phyloP scores from a whole-genome alignment of 1,140 invertebrate genomes.

The Leptoteleia sp. region DNA sequence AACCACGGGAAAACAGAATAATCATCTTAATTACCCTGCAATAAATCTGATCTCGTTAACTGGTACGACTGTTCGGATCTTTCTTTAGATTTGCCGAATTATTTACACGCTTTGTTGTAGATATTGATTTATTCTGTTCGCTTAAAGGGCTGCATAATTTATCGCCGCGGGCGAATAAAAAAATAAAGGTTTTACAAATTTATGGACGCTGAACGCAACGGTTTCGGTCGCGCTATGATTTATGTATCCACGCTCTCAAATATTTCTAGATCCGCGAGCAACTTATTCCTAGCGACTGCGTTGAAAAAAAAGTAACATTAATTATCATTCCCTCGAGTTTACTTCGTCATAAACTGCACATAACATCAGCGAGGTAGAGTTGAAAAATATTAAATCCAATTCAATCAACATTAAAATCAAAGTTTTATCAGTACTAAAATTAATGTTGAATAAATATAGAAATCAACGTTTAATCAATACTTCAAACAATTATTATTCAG shows the following conservation, averaged over 20 bases:
- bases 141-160: constrained; percentile 49
- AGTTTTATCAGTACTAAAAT: no score
- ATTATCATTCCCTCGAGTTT: no score
- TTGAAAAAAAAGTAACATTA: no score
- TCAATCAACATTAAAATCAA: no score
- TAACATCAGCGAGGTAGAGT: no score
- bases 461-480: no score
- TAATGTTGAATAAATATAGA: no score
- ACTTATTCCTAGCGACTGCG: no score
- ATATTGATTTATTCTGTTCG: constrained; percentile 50
- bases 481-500: no score
- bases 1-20: not conserved
- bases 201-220: constrained; percentile 13
- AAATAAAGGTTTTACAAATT: constrained; percentile 37
- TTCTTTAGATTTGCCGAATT: constrained; percentile 59
- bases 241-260: not conserved
- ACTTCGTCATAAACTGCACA: no score
- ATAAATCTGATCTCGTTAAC: constrained; percentile 10
- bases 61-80: constrained; percentile 21
- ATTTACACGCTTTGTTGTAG: constrained; percentile 47
- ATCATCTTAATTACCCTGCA: constrained; percentile 14
- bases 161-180: constrained; percentile 32
- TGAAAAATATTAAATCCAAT: no score
- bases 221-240: constrained; percentile 7
- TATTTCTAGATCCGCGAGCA: no score